Conservation (phyloP, 1,140 invertebrate species). For the Gryon sp. region DNA sequence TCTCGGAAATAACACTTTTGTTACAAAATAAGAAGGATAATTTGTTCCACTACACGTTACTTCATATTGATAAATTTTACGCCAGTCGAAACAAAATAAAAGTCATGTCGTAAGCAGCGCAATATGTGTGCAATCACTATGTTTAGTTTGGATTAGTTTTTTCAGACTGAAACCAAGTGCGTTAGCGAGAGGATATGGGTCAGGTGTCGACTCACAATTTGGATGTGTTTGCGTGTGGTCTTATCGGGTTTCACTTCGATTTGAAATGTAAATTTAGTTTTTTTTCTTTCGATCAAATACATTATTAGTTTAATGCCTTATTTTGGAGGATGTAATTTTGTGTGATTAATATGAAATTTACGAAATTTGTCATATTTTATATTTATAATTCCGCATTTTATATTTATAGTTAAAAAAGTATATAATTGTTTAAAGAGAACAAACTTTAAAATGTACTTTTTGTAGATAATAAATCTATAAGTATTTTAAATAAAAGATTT, state of each 20-base stretch:
- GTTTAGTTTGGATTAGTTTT: constrained; percentile 2
- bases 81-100: not conserved
- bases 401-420: too few species aligned
- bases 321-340: too few species aligned
- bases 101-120: not conserved
- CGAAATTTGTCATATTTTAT: too few species aligned
- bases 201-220: not conserved
- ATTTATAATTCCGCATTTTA: too few species aligned
- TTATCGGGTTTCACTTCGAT: constrained; percentile 6
- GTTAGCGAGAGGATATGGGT: too few species aligned
- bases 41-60: constrained; percentile 23
- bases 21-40: constrained; percentile 11
- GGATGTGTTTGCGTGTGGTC: constrained; percentile 7
- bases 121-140: too few species aligned
- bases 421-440: too few species aligned
- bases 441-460: too few species aligned
- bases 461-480: too few species aligned
- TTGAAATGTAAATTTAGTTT: not conserved
- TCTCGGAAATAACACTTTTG: constrained; percentile 13
- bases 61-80: constrained; percentile 9
- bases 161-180: too few species aligned
- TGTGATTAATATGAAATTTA: too few species aligned
- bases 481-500: too few species aligned
- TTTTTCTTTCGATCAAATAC: not conserved
- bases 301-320: not conserved